Evolutionary conservation across 2,888 invertebrate genomes (phyloP), one percentile per base, ranked within the genome.

Genomic region (Spatulosminthurus flaviceps): DNA sequence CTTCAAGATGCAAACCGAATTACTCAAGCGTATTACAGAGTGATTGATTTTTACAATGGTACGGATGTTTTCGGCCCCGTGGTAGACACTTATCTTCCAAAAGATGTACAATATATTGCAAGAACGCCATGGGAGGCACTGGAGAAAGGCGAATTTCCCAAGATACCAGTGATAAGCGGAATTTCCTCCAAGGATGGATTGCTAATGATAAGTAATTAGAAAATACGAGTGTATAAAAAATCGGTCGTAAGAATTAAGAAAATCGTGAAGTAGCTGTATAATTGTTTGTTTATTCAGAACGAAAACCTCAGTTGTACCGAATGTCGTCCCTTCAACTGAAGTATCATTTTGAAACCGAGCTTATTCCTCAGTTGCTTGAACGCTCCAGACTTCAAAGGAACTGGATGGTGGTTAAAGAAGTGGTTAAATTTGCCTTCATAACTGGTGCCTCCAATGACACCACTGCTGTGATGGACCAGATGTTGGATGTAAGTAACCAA

Each of bases 91-190:
- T 92, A 91, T 87, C 88, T 92, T 81, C 89, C 90, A 67, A 89
- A 89, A 81, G 88, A 89, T 5, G 90, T 92, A 85, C 91, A 91
- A 86, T 92, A 91, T 86, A 88, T 92, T 83, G 91, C 92, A 7
- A 86, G 87, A 79, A 88, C 90, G 80, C 90, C 92, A 43, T 86
- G 88, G 42, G 87, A 88, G 80, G 90, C 90, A 64, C 87, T 93
- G 34, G 88, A 89, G 81, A 86, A 87, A 61, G 89, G 90, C 79
- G 88, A 89, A 80, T 90, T 89, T 84, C 87, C 89, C 78, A 90
- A 91, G 87, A 90, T 93, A 21, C 92, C 93, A 34, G 87, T 93
- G 69, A 88, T 94, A 77, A 89, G 92, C 73, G 93, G 93, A 26
- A 90, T 92, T 74, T 90, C 91, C n/a, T 91, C 91, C 85, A 90